Base-by-base conservation (phyloP, 2,888 invertebrate genomes). In the Isoperla grammatica region DNA sequence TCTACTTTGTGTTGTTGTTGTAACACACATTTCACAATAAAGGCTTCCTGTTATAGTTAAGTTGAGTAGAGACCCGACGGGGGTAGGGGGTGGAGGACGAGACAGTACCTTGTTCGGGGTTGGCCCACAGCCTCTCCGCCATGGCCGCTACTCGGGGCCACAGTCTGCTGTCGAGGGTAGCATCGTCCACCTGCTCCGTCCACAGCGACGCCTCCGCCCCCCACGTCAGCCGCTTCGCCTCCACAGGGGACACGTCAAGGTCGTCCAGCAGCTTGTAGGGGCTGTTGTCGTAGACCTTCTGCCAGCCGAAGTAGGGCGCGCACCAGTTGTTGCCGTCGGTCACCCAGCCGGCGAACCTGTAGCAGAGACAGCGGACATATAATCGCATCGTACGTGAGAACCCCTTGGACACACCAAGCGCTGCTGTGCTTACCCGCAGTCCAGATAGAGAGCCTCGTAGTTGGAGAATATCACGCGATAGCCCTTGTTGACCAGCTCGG, bases 271-370 rank as follows among this genome's bases (percentile, higher is more conserved):
- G n/a, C n/a, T n/a, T n/a, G n/a, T n/a, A n/a, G n/a, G n/a, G n/a
- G n/a, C n/a, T n/a, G n/a, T n/a, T n/a, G 35, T 85, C 83, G 68
- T 94, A 94, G 1, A 92, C 84, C 69, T 83, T 85, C 73, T 93
- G 90, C 93, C 93, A 94, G 2, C 90, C 88, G 68, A 87, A 91
- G 74, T 91, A 94, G 0, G 93, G 93, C 0, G 90, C 84, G 71
- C 93, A 94, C 94, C 94, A 94, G 71, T 94, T 94, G 68, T 87
- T 87, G 12, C 88, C 89, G 23, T 79, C 81, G 0, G 82, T 84
- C 0, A 92, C 85, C 93, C 93, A 93, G 3, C 87, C 85, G 11
- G 85, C 85, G 67, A 85, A 90, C 1, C 64, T 64, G 55, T 43
- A n/a, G 35, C 13, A n/a, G n/a, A n/a, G n/a, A n/a, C n/a, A n/a